Conservation (phyloP, 92 coral and sea anemone genomes). For the Scolanthus callimorphus region DNA sequence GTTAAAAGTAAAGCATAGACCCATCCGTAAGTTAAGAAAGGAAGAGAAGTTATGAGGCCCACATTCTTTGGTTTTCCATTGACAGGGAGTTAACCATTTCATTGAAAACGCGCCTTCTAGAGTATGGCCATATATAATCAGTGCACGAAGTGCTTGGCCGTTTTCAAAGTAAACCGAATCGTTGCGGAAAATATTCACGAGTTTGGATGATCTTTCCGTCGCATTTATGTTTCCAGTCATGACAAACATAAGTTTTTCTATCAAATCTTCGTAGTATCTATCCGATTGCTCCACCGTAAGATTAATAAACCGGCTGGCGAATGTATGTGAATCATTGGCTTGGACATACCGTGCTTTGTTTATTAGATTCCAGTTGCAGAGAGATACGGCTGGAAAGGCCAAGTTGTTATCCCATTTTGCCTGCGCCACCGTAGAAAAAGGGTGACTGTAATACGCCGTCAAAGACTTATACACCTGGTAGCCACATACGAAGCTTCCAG, state of each 20-base stretch:
- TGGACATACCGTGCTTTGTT: background rate
- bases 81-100: background rate
- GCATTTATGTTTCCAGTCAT: background rate
- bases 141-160: too few species aligned
- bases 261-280: background rate
- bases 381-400: constrained; percentile 29
- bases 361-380: constrained; percentile 16
- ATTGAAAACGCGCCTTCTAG: background rate
- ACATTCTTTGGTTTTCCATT: background rate
- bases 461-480: constrained; percentile 12
- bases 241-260: too few species aligned
- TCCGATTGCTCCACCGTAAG: background rate
- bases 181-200: background rate
- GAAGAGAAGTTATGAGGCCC: background rate
- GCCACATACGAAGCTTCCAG: constrained; percentile 2
- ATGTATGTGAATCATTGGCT: too few species aligned
- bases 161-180: background rate
- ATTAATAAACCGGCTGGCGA: too few species aligned
- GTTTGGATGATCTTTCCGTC: background rate
- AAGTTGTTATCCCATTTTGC: background rate
- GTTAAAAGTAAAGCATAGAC: background rate
- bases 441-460: background rate
- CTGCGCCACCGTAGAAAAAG: constrained; percentile 10
- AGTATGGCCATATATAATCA: too few species aligned
- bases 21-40: background rate